Conservation (phyloP, 2,888 invertebrate species). For the Amphimallon solstitiale region DNA sequence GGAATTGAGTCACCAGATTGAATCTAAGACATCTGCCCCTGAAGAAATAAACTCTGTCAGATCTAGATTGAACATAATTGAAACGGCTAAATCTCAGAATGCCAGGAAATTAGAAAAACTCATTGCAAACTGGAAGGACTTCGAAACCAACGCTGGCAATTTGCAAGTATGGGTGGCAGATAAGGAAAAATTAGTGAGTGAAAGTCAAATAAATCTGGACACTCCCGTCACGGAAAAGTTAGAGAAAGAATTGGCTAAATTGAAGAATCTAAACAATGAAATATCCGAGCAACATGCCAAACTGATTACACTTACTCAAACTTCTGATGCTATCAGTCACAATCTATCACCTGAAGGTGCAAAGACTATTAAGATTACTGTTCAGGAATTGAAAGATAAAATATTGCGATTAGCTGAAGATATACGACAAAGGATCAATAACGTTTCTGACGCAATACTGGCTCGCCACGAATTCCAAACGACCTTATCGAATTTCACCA, state of each 20-base stretch:
- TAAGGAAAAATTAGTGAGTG: slow-evolving; percentile 71
- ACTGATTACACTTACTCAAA: slow-evolving; percentile 81
- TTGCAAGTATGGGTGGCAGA: slow-evolving; percentile 81
- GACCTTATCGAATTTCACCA: slow-evolving; percentile 80
- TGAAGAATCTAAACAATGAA: slow-evolving; percentile 85
- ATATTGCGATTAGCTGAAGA: slow-evolving; percentile 80
- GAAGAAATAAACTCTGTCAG: slow-evolving; percentile 87
- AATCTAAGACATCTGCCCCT: slow-evolving; percentile 79
- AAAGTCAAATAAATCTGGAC: slow-evolving; percentile 70
- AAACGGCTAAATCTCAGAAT: slow-evolving; percentile 81
- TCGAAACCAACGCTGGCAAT: slow-evolving; percentile 80
- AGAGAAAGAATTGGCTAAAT: slow-evolving; percentile 78
- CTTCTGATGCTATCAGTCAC: slow-evolving; percentile 81
- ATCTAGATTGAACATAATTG: slow-evolving; percentile 86
- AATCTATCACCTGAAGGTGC: slow-evolving; percentile 83
- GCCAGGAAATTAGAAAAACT: slow-evolving; percentile 82
- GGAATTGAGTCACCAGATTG: slow-evolving; percentile 78
- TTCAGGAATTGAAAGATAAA: slow-evolving; percentile 78
- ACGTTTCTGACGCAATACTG: slow-evolving; percentile 82
- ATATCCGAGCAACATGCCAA: slow-evolving; percentile 88
- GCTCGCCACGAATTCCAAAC: slow-evolving; percentile 85
- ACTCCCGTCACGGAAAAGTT: slow-evolving; percentile 80
- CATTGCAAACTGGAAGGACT: slow-evolving; percentile 82
- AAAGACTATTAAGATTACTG: slow-evolving; percentile 74
- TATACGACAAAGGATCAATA: slow-evolving; percentile 79